A percentile compares a stretch with the other conserved stretches of the same genome.
phyloP scores from a whole-genome alignment of 2,113 vertebrate genomes.

The Archocentrus centrarchus region DNA sequence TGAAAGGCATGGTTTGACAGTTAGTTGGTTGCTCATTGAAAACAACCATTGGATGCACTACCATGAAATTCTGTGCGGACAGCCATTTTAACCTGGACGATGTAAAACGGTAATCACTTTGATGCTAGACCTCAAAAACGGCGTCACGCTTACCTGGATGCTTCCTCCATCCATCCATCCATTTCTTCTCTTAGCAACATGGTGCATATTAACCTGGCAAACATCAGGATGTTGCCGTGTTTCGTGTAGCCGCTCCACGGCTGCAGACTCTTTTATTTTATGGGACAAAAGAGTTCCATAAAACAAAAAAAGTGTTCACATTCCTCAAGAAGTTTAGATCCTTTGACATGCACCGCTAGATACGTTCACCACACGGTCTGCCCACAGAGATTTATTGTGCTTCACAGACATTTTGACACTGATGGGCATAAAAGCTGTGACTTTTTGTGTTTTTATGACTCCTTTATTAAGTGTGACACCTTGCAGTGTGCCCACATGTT shows the following conservation, averaged over 20 bases:
- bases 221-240: background rate
- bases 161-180: background rate
- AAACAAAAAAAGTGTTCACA: background rate
- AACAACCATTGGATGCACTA: background rate
- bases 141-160: too few species aligned
- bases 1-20: background rate
- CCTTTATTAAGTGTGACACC: background rate
- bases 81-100: background rate
- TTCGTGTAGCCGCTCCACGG: background rate
- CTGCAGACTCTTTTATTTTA: background rate
- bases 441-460: background rate
- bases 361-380: background rate
- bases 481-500: background rate
- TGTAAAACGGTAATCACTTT: background rate
- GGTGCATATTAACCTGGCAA: background rate
- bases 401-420: background rate
- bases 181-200: too few species aligned
- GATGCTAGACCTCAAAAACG: background rate
- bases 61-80: accelerated
- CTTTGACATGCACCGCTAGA: background rate
- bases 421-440: background rate
- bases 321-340: background rate
- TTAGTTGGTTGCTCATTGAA: background rate
- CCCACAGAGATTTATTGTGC: background rate
- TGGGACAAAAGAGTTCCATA: too few species aligned